Conservation (phyloP, 1,140 invertebrate species). For the Drosophila gunungcola region DNA sequence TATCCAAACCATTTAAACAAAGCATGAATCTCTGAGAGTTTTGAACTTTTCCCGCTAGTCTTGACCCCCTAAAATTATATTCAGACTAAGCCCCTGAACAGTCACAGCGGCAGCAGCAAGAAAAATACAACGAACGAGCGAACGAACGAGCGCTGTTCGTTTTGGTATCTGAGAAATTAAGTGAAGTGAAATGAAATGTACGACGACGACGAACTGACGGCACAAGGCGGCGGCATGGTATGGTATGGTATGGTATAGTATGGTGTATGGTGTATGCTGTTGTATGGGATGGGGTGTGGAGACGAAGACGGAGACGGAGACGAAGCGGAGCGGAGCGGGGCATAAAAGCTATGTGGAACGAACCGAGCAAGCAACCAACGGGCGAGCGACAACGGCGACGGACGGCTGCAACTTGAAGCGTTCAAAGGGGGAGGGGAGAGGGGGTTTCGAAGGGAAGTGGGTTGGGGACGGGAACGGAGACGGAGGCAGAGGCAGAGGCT, state of each 20-base stretch:
- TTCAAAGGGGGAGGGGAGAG: constrained; percentile 23
- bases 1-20: too few species aligned
- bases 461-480: constrained; percentile 23
- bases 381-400: constrained; percentile 44
- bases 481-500: constrained; percentile 7
- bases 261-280: constrained; percentile 12
- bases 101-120: constrained; percentile 49
- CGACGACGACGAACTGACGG: constrained; percentile 79
- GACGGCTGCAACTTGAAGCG: constrained; percentile 75
- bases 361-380: constrained; percentile 43
- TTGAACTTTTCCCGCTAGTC: not conserved
- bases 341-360: constrained; percentile 77
- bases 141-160: constrained; percentile 63
- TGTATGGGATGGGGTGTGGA: constrained; percentile 2
- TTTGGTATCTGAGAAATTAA: constrained; percentile 83
- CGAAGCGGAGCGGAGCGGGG: constrained; percentile 57
- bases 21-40: not conserved
- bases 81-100: constrained; percentile 10
- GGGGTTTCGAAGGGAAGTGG: constrained; percentile 3
- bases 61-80: constrained; percentile 1
- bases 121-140: constrained; percentile 61
- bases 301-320: not conserved
- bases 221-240: constrained; percentile 62
- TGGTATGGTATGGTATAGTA: constrained; percentile 47
- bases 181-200: constrained; percentile 83